A percentile compares a stretch with the other conserved stretches of the same genome.
Evolutionary conservation across 2,797 vertebrate species (phyloP).

Genomic region (Sparus aurata): DNA sequence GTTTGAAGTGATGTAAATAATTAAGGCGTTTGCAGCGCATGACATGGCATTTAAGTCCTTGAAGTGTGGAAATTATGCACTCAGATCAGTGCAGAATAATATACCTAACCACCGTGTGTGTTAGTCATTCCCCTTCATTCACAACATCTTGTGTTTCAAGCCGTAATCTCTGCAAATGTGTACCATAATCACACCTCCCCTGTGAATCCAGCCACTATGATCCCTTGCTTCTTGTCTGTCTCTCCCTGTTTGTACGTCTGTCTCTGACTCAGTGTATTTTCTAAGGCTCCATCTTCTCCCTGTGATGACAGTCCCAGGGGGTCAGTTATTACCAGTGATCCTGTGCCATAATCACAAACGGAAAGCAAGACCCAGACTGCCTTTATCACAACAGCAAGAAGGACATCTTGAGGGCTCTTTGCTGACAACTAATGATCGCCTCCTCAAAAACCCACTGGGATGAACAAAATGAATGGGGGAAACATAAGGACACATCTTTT

Average conservation of each 20-base stretch:
- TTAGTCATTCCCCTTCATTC: background rate
- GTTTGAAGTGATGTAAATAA: constrained; percentile 5
- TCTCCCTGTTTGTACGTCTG: background rate
- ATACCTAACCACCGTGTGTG: background rate
- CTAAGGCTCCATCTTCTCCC: background rate
- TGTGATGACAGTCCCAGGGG: background rate
- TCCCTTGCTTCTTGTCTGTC: background rate
- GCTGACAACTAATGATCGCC: background rate
- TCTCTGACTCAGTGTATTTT: background rate
- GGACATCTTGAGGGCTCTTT: background rate
- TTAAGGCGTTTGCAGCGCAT: background rate
- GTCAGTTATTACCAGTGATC: background rate
- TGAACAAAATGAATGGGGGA: background rate
- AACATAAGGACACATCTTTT: background rate
- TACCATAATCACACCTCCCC: background rate
- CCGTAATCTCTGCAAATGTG: background rate
- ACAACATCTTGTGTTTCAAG: background rate
- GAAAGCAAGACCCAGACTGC: background rate
- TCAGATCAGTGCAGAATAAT: background rate
- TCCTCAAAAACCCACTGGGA: background rate
- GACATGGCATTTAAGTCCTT: background rate
- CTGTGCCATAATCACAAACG: constrained; percentile 5
- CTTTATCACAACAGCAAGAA: constrained; percentile 18
- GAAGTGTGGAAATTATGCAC: background rate
- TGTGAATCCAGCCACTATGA: background rate